A percentile compares a stretch with the other conserved stretches of the same genome.
Evolutionary conservation across 2,888 invertebrate genomes (phyloP).

Genomic region (Ashinkailepas kermadecensis): DNA sequence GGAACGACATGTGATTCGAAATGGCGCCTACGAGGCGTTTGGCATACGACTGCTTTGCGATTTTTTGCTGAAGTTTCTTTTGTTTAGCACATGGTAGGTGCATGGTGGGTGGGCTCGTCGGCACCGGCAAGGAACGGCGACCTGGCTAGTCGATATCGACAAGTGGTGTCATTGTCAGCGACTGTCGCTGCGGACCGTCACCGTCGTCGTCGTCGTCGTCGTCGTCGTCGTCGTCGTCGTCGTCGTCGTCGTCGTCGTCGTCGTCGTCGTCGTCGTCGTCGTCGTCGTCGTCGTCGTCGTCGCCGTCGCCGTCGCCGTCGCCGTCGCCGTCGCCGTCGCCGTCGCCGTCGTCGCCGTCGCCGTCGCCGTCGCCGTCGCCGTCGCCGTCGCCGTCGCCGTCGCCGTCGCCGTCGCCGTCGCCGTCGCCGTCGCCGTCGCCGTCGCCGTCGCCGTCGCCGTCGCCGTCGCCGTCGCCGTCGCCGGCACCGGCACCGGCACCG

Average conservation of each 20-base stretch:
- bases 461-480: background rate
- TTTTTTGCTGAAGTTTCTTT: too few relatives aligned
- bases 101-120: too few relatives aligned
- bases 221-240: background rate
- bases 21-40: too few relatives aligned
- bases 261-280: background rate
- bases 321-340: background rate
- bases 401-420: background rate
- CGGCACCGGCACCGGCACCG: too few relatives aligned
- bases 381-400: background rate
- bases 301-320: background rate
- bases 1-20: too few relatives aligned
- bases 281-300: background rate
- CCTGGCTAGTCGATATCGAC: too few relatives aligned
- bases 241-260: background rate
- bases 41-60: too few relatives aligned
- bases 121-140: too few relatives aligned
- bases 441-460: background rate
- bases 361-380: background rate
- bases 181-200: background rate
- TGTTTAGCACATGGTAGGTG: too few relatives aligned
- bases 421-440: background rate
- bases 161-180: background rate
- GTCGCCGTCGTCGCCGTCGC: conserved; percentile 1
- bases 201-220: conserved; percentile 5